A percentile compares a stretch with the other conserved stretches of the same genome.
phyloP scores from a whole-genome alignment of 1,140 invertebrate genomes.

The Drosophila baimaii region DNA sequence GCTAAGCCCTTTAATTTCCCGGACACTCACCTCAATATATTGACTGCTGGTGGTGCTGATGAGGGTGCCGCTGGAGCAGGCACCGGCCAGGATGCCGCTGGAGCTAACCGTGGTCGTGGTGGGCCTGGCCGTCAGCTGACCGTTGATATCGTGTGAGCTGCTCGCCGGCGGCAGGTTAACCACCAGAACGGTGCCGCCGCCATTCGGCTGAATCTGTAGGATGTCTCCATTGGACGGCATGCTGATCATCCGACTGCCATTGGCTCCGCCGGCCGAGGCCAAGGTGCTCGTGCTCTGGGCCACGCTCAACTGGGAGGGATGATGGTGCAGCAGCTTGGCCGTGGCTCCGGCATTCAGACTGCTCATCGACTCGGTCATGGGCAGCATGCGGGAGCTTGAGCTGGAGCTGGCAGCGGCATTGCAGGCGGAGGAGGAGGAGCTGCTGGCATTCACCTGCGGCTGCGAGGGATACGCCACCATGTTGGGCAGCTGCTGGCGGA shows the following conservation, averaged over 20 bases:
- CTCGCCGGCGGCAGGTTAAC: conserved; percentile 91
- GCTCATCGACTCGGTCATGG: conserved; percentile 85
- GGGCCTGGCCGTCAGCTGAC: conserved; percentile 48
- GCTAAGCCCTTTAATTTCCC: no score
- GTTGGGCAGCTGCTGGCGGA: conserved; percentile 84
- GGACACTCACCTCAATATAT: conserved; percentile 86
- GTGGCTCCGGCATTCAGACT: conserved; percentile 84
- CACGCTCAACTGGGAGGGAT: conserved; percentile 68
- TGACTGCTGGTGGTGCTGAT: conserved; percentile 87
- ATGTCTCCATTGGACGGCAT: conserved; percentile 85
- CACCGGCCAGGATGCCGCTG: conserved; percentile 78
- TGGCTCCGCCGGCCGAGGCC: conserved; percentile 67
- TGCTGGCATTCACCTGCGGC: conserved; percentile 63
- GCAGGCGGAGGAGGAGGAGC: conserved; percentile 26
- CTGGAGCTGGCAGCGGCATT: conserved; percentile 19
- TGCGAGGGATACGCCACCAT: conserved; percentile 80
- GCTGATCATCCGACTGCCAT: conserved; percentile 84
- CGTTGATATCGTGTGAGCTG: conserved; percentile 71
- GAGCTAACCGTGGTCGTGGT: conserved; percentile 52
- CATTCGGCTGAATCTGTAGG: conserved; percentile 87
- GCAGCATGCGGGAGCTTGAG: conserved; percentile 62
- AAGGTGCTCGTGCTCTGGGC: conserved; percentile 67
- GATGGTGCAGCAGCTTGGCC: conserved; percentile 77
- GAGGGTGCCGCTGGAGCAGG: conserved; percentile 84
- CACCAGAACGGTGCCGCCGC: conserved; percentile 90